These are phyloP conservation scores for Hiodon tergisus DNA, from an alignment of 2,113 vertebrate species.

Conservation along the genomic window DNA sequence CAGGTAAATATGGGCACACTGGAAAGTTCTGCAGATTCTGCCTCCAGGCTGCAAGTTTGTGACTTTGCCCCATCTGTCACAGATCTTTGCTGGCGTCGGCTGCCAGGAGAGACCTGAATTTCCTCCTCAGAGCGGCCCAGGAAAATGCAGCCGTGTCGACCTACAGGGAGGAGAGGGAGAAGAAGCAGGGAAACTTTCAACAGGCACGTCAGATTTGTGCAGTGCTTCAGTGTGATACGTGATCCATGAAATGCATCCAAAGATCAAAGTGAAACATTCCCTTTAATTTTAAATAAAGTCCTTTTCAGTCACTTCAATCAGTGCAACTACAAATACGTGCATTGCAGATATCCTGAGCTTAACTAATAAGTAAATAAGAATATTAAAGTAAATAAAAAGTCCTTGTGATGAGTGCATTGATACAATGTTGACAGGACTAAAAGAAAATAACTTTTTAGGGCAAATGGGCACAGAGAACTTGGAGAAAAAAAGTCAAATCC, in stretches of 20 bases:
- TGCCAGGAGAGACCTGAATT: conserved; percentile 77
- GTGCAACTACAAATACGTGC: not conserved
- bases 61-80: conserved; percentile 77
- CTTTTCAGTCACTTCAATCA: not conserved
- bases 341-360: not conserved
- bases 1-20: conserved; percentile 83
- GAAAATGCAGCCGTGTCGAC: conserved; percentile 75
- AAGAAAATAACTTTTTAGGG: no score
- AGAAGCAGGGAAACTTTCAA: conserved; percentile 19
- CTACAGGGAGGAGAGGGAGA: conserved; percentile 50
- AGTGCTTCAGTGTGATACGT: conserved; percentile 6
- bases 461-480: no score
- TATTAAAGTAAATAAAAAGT: not conserved
- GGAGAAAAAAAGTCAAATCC: not conserved
- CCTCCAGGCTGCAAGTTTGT: conserved; percentile 78
- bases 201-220: conserved; percentile 15
- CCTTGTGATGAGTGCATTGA: not conserved
- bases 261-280: conserved; percentile 12
- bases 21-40: conserved; percentile 77
- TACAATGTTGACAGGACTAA: not conserved
- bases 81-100: conserved; percentile 67
- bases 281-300: conserved; percentile 1
- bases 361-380: not conserved
- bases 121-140: conserved; percentile 72
- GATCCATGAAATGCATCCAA: conserved; percentile 9